phyloP scores from a whole-genome alignment of 2,113 vertebrate species.

The Crypturellus undulatus region DNA sequence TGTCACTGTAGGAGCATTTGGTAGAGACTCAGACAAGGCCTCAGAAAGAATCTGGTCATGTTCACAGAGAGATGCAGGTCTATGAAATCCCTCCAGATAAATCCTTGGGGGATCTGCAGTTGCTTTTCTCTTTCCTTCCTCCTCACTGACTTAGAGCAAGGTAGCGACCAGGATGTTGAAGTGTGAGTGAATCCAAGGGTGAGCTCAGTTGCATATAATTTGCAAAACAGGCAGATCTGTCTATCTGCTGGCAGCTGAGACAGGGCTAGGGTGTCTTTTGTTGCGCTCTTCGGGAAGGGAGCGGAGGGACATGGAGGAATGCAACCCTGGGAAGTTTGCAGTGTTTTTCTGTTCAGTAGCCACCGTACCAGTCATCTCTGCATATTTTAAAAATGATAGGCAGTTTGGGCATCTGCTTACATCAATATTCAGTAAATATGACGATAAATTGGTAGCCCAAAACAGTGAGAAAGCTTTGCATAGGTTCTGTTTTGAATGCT shows the following conservation, averaged over 20 bases:
- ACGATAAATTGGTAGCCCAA: conserved; percentile 70
- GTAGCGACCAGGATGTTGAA: not conserved
- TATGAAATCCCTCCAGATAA: not conserved
- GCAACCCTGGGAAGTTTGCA: not conserved
- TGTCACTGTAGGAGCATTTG: not conserved
- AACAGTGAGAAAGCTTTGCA: conserved; percentile 70
- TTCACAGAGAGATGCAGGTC: not conserved
- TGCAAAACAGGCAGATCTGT: not conserved
- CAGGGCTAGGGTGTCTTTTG: not conserved
- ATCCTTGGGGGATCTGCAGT: not conserved
- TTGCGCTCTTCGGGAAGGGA: not conserved
- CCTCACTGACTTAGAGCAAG: not conserved
- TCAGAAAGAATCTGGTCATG: not conserved
- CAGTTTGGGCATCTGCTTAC: conserved; percentile 69
- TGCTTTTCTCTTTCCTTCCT: not conserved
- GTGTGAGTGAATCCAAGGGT: not conserved
- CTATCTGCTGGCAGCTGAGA: not conserved
- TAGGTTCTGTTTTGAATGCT: conserved; percentile 74
- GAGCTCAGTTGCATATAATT: not conserved
- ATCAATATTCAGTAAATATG: conserved; percentile 75
- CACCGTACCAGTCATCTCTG: conserved; percentile 44
- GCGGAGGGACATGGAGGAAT: not conserved
- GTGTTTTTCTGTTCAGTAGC: conserved; percentile 40
- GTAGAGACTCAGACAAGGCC: not conserved
- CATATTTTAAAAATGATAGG: conserved; percentile 67